Evolutionary conservation across 2,113 vertebrate genomes (phyloP), one percentile per base, ranked within the genome.

Genomic region (Phaethornis superciliosus): DNA sequence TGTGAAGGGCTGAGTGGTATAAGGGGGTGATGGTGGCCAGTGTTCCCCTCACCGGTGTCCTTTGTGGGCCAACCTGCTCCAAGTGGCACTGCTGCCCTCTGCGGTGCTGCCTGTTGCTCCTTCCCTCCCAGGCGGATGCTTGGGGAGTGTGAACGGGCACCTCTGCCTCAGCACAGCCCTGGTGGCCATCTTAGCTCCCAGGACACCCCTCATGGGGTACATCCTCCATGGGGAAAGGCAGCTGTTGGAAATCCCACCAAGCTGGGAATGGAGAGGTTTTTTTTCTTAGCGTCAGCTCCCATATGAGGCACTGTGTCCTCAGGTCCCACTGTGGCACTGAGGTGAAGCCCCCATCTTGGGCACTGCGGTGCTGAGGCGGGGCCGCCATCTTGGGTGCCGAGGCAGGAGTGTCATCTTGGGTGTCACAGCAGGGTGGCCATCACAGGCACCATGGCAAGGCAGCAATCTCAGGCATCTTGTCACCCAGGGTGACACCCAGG

Each of bases 61-160:
- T 52, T 9, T 4, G 0, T 1, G 44, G 9, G 22, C 51, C 46
- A 35, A 2, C 1, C 0, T 4, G 63, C 35, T 77, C 40, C 20
- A 3, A 9, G 32, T 4, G 78, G 9, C 72, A n/a, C 4, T 1
- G 0, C 28, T 1, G 0, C 56, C 60, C 16, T 20, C 27, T 2
- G 0, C 1, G 0, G 46, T 49, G 92, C 20, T 2, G 2, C 46
- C 37, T 3, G 47, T 9, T 3, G 33, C 32, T 42, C 37, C 32
- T 58, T 21, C 28, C 10, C 62, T 23, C 11, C 19, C 60, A 14
- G 40, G 11, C 0, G 5, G 4, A 32, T 6, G 11, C 20, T 2
- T 35, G 81, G 68, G 49, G 40, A 10, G 4, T 0, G 20, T 3
- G 67, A 42, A 18, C 0, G 1, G 23, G 40, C 27, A 21, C 1